Base-by-base conservation (phyloP, 2,888 invertebrate genomes). In the Dicycla oo region DNA sequence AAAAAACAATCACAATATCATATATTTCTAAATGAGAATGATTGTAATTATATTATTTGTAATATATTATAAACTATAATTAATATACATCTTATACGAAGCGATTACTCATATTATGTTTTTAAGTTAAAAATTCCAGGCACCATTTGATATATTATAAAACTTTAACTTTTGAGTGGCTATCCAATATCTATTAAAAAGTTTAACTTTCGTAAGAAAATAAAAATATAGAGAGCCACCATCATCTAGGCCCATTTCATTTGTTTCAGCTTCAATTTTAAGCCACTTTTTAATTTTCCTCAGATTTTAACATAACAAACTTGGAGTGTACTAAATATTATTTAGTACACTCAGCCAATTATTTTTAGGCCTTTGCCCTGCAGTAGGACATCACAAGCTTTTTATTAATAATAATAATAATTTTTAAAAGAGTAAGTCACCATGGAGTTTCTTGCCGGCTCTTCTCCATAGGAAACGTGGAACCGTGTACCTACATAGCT, bases 1-100 rank as follows among this genome's bases (percentile, higher is more conserved):
- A 94, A 91, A 54, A 90, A 91, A 85, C 89, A 88, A 88, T 90
- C 84, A 88, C 86, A 89, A 85, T 86, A 79, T 84, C 83, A 86
- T 85, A 78, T 67, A 79, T 73, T 67, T 81, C 81, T 86, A 86
- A 73, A 85, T 78, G 71, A 86, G 73, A 80, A 88, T 85, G 83
- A 88, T 83, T 88, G 87, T 72, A 80, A 83, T 79, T 64, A 88
- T 86, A 84, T 78, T 74, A 80, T 73, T 73, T 69, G 53, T 72
- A 73, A 81, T 81, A 81, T 71, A 51, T 57, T 38, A 13, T 49
- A 67, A 72, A 78, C 77, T 82, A 87, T 76, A 71, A 86, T 81
- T 80, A n/a, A n/a, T n/a, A 38, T 8, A 84, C 75, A 82, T 49
- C 73, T 75, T 80, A 73, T 64, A 85, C 80, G 80, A 85, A 88